Evolutionary conservation across 2,888 invertebrate genomes (phyloP).

Genomic region (Boloria selene): DNA sequence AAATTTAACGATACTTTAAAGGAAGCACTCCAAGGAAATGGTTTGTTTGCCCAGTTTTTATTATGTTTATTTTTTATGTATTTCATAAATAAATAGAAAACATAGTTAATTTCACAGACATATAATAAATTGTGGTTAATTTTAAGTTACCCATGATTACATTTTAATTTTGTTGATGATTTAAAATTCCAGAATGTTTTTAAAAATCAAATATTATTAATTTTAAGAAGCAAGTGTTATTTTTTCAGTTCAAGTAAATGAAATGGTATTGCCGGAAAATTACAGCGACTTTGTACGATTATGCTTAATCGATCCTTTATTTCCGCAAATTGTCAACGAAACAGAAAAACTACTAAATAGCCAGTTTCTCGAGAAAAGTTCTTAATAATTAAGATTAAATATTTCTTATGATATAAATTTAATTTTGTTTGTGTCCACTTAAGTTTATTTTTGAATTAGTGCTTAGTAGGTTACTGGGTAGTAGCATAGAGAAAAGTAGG

Average conservation of each 20-base stretch:
- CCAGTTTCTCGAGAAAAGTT: slow-evolving; percentile 32
- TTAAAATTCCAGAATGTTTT: too few species aligned
- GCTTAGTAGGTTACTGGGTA: too few species aligned
- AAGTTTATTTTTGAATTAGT: too few species aligned
- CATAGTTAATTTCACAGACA: neutral
- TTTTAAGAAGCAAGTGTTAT: neutral
- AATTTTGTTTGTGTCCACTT: too few species aligned
- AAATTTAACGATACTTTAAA: slow-evolving; percentile 58
- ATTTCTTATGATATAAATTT: too few species aligned
- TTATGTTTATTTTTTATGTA: neutral
- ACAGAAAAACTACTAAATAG: slow-evolving; percentile 55
- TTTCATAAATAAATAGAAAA: neutral
- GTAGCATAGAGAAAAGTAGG: too few species aligned
- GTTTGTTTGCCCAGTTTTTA: slow-evolving; percentile 43
- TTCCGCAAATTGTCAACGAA: slow-evolving; percentile 57
- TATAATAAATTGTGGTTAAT: too few species aligned
- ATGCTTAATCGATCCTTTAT: slow-evolving; percentile 67
- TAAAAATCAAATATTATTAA: neutral
- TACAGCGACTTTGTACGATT: slow-evolving; percentile 61
- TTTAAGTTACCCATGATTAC: too few species aligned
- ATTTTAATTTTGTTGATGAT: neutral
- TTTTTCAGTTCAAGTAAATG: too few species aligned
- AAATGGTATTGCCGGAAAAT: slow-evolving; percentile 45
- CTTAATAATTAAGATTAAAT: slow-evolving; percentile 16
- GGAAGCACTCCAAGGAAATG: slow-evolving; percentile 51